Conservation (phyloP, 2,797 vertebrate genomes). For the Antennarius maculatus region DNA sequence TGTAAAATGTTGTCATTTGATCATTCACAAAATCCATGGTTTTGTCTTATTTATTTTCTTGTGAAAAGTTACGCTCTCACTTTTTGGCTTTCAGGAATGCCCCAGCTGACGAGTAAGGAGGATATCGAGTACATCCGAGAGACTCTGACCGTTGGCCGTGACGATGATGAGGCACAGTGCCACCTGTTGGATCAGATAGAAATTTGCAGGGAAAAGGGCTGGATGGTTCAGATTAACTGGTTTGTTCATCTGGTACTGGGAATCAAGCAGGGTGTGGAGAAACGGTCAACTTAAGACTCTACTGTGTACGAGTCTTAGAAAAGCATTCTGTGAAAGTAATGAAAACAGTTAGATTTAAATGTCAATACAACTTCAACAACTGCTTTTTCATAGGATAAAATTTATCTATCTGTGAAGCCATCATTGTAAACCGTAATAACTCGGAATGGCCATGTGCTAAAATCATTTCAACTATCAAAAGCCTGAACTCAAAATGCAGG, state of each 20-base stretch:
- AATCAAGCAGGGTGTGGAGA: conserved; percentile 97
- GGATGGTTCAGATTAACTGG: conserved; percentile 99
- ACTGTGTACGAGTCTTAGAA: no score
- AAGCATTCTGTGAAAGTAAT: no score
- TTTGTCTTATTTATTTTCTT: not conserved
- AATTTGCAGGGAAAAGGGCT: conserved; percentile 98
- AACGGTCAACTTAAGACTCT: conserved; percentile 86
- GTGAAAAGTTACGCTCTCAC: no score
- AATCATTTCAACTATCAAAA: no score
- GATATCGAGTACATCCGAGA: conserved; percentile 98
- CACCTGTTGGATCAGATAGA: conserved; percentile 98
- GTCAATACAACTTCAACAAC: no score
- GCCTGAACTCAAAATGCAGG: no score
- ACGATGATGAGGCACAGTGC: conserved; percentile 91
- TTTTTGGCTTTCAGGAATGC: conserved; percentile 85
- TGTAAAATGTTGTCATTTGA: no score
- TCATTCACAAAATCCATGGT: not conserved
- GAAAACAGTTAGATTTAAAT: no score
- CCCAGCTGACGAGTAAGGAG: conserved; percentile 96
- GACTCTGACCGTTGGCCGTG: conserved; percentile 92
- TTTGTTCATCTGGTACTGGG: conserved; percentile 97
- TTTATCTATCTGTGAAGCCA: no score
- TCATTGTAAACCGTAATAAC: no score
- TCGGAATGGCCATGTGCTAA: no score
- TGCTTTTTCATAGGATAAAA: no score